Conservation (phyloP, 2,888 invertebrate species). For the Anticlea derivata region DNA sequence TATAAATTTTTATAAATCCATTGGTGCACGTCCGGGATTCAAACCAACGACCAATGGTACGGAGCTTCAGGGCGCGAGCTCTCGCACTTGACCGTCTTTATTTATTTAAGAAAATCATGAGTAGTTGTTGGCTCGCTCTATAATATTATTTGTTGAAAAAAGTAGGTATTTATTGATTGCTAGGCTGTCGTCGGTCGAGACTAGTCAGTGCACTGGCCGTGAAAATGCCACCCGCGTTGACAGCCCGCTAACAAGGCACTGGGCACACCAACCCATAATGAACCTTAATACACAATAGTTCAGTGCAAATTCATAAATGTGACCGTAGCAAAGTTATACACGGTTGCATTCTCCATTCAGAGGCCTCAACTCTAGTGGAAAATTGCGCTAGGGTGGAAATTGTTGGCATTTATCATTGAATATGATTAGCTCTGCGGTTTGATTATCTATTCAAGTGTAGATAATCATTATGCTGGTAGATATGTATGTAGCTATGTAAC, state of each 20-base stretch:
- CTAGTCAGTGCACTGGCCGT: conserved; percentile 55
- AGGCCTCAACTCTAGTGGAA: conserved; percentile 55
- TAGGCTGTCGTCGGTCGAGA: conserved; percentile 23
- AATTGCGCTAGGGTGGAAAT: conserved; percentile 41
- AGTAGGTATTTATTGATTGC: conserved; percentile 7
- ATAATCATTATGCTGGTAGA: no score
- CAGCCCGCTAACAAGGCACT: conserved; percentile 21
- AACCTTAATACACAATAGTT: conserved; percentile 33
- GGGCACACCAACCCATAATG: conserved; percentile 24
- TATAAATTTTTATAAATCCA: no score
- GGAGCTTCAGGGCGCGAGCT: no score
- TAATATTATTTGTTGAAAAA: no score
- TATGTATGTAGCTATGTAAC: no score
- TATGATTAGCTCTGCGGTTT: conserved; percentile 20
- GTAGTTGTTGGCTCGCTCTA: no score
- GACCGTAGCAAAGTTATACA: conserved; percentile 32
- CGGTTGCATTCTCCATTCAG: conserved; percentile 45
- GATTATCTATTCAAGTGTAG: not conserved
- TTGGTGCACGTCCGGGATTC: no score
- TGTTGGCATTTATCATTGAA: conserved; percentile 37
- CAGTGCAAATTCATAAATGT: conserved; percentile 26
- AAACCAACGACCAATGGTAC: no score
- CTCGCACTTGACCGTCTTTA: no score
- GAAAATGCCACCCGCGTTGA: conserved; percentile 44
- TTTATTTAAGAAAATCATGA: no score